Evolutionary conservation across 2,888 invertebrate genomes (phyloP).

Genomic region (Cyaniris semiargus): DNA sequence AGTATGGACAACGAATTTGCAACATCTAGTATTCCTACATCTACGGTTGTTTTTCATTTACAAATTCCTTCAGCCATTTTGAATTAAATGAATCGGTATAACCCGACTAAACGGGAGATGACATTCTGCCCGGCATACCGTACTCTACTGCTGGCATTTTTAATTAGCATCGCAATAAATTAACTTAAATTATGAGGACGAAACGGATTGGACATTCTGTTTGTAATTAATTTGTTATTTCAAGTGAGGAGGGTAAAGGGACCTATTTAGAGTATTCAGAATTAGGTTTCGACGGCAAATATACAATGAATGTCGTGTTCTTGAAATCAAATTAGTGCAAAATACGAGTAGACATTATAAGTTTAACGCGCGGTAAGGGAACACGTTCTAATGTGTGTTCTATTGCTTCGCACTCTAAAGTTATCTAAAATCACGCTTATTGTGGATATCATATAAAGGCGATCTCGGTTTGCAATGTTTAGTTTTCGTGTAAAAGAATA

Average conservation of each 20-base stretch:
- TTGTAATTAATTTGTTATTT: constrained; percentile 17
- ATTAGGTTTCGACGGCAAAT: background rate
- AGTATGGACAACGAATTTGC: background rate
- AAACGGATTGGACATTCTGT: background rate
- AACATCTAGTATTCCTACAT: background rate
- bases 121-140: background rate
- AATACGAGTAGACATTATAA: no score
- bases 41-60: background rate
- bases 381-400: no score
- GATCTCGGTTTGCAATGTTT: no score
- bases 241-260: background rate
- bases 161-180: constrained; percentile 29
- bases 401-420: no score
- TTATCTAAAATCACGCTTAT: no score
- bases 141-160: constrained; percentile 18
- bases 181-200: constrained; percentile 14
- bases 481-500: no score
- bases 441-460: no score
- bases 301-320: background rate
- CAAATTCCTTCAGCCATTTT: constrained; percentile 3
- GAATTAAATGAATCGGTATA: background rate
- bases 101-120: background rate
- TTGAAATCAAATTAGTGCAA: no score
- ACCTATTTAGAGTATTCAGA: background rate
- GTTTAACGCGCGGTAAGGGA: no score